Evolutionary conservation across 2,113 vertebrate species (phyloP).

Genomic region (Mobula hypostoma): DNA sequence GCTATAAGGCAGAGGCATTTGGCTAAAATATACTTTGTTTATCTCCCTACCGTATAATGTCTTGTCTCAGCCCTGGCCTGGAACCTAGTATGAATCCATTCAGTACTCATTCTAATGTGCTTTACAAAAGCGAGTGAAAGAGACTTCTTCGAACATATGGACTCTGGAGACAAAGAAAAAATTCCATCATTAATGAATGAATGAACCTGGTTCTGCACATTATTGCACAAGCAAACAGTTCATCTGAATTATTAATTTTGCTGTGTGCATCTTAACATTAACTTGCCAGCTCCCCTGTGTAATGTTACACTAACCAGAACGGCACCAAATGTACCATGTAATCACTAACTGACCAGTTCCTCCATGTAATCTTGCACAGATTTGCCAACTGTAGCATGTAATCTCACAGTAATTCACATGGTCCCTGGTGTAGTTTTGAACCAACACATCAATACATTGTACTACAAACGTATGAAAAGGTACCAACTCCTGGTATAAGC

Average conservation of each 20-base stretch:
- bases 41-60: neutral
- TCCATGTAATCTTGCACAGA: no score
- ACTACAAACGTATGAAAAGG: no score
- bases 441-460: no score
- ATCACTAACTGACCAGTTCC: no score
- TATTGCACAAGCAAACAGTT: neutral
- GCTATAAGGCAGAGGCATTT: neutral
- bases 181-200: neutral
- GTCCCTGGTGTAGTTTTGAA: no score
- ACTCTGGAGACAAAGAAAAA: neutral
- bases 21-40: neutral
- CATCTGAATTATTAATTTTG: neutral
- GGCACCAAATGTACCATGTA: no score
- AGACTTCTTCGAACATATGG: neutral
- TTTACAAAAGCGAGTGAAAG: neutral
- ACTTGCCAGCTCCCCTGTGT: neutral
- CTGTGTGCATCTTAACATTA: no score
- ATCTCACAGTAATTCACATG: no score
- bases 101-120: neutral
- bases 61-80: neutral
- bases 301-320: neutral
- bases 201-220: neutral
- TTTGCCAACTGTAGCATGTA: no score
- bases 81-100: neutral
- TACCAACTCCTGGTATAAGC: neutral